Base-by-base conservation (phyloP, 2,113 vertebrate genomes). In the Platysteira castanea region DNA sequence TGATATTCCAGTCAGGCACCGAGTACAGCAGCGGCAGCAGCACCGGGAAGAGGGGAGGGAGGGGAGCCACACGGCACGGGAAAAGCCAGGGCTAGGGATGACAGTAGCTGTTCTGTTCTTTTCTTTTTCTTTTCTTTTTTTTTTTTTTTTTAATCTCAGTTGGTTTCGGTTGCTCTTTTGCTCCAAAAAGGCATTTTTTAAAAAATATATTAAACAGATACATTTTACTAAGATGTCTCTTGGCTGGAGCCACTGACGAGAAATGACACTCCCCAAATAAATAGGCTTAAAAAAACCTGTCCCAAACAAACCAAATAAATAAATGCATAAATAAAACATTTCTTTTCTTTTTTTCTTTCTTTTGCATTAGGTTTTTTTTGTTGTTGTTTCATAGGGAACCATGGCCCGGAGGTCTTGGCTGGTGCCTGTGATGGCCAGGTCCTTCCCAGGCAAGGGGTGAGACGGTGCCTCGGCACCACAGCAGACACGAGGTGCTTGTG, bases 171-270 rank as follows among this genome's bases (percentile, higher is more conserved):
- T 81, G 86, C 39, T 90, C 42, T 73, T 69, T 95, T 90, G 92
- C 79, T 96, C 89, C 90, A 96, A 97, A 96, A 95, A 71, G 39
- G 63, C 56, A 73, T 97, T 95, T 89, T 88, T 96, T 56, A 64
- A 97, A 98, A 98, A 97, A 98, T 97, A 97, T 97, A 97, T 96
- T 97, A 98, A 98, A 98, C 87, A 97, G 97, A 92, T 93, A 97
- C 94, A 92, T 95, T 97, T 98, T 97, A 97, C 97, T 98, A 88
- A 95, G 96, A 91, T 91, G 92, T 94, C 91, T 93, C 64, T 95
- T 95, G 83, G 84, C 91, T 97, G 94, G 89, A 98, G 95, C 86
- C 97, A 91, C 87, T 16, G 42, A 97, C 96, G 97, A 97, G 95
- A 97, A 98, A 95, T 70, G 28, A 94, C 82, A 79, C 79, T 91